Base-by-base conservation (phyloP, 1,140 invertebrate genomes). In the Adelges cooleyi region DNA sequence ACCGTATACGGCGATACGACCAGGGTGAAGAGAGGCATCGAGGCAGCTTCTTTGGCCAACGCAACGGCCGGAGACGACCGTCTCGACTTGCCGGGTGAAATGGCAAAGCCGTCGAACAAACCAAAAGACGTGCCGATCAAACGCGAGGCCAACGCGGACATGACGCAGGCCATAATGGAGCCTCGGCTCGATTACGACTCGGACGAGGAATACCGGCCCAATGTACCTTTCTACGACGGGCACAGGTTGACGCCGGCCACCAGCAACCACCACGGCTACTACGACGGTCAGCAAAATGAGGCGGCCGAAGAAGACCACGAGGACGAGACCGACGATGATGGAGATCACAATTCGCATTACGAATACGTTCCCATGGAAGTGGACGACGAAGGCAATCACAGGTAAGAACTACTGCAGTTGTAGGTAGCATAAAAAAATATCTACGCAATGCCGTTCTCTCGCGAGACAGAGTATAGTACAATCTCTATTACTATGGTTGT, bases 341-440 rank as follows among this genome's bases (percentile, higher is more conserved):
- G 42, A 5, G 56, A 67, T 27, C 53, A 65, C 11, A 66, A 68
- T 3, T 44, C 54, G 15, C 65, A 68, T 15, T 66, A 68, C 23
- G 68, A 68, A 33, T 67, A 65, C 23, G 65, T 68, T 20, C 65
- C 65, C 1, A 68, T 68, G 68, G 65, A 65, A 17, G 25, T 65
- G 0, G 54, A 68, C 25, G 36, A 67, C 10, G 13, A 62, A 1
- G 68, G 68, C 6, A 68, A 67, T 5, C 53, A 52, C 20, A 66
- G 49, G 65, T 53, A 38, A 17, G n/a, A 33, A 33, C 11, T 33
- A 33, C 29, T 6, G n/a, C n/a, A 33, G 5, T 33, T 33, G 11
- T 33, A 6, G 5, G 11, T 33, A 33, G 29, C 5, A 33, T 33
- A 33, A 33, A 33, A 33, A 33, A 33, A 33, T n/a, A n/a, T n/a